Evolutionary conservation across 2,888 invertebrate species (phyloP).

Genomic region (Chrysina gloriosa): DNA sequence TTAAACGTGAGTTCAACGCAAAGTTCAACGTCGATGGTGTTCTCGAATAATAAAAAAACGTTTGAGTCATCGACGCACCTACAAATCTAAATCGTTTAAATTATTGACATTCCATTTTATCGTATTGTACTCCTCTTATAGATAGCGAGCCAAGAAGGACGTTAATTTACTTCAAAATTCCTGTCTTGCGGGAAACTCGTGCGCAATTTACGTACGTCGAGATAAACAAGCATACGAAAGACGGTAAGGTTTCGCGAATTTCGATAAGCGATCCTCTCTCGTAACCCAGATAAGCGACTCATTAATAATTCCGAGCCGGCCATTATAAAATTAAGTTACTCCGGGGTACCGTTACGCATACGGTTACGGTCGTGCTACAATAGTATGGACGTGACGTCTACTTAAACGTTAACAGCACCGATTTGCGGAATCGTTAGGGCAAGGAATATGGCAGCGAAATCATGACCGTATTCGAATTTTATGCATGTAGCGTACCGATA

Average conservation of each 20-base stretch:
- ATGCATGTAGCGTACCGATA: too few species aligned
- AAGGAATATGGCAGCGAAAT: background rate
- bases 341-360: conserved; percentile 13
- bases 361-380: conserved; percentile 14
- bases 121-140: background rate
- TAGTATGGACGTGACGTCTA: conserved; percentile 6
- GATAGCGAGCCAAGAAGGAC: background rate
- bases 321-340: conserved; percentile 3
- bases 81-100: background rate
- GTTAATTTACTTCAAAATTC: background rate
- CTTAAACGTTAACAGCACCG: conserved; percentile 2
- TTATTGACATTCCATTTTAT: conserved; percentile 1
- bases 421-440: background rate
- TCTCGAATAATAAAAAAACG: background rate
- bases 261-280: conserved; percentile 5
- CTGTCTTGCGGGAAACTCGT: background rate
- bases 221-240: background rate
- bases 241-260: background rate
- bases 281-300: conserved; percentile 23
- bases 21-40: too few species aligned
- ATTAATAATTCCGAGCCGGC: conserved; percentile 16
- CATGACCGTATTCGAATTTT: background rate
- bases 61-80: conserved; percentile 21
- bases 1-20: too few species aligned
- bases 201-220: background rate